These are phyloP conservation scores for Eueides isabella DNA, from an alignment of 1,140 invertebrate genomes.

Conservation along the genomic window DNA sequence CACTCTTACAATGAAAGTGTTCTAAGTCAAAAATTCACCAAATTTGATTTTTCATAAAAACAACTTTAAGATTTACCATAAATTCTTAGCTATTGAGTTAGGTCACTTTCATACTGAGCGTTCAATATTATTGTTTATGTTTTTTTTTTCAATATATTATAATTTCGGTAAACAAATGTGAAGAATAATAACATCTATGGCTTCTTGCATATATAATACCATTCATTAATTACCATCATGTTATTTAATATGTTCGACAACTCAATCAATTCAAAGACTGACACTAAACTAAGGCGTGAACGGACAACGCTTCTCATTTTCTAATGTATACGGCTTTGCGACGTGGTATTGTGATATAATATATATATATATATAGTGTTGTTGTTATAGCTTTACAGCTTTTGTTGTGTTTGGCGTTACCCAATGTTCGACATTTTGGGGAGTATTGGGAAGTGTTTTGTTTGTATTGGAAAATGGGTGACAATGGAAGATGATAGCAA, in stretches of 20 bases:
- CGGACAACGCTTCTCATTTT: not conserved
- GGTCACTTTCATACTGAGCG: not conserved
- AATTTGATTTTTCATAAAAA: not conserved
- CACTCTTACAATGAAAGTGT: not conserved
- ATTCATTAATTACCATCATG: too few species aligned
- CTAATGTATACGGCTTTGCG: slow-evolving; percentile 29
- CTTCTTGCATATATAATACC: too few species aligned
- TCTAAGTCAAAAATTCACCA: not conserved
- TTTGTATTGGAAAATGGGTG: slow-evolving; percentile 16
- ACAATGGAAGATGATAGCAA: not conserved
- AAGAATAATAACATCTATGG: too few species aligned
- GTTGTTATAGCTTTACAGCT: slow-evolving; percentile 33
- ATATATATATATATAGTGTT: slow-evolving; percentile 26
- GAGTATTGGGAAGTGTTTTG: not conserved
- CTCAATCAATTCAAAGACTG: not conserved
- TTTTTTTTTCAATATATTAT: too few species aligned
- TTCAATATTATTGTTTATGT: not conserved
- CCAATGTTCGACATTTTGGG: slow-evolving; percentile 19
- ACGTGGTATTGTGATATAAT: slow-evolving; percentile 36
- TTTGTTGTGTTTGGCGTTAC: slow-evolving; percentile 36
- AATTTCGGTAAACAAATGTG: too few species aligned
- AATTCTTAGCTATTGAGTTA: not conserved
- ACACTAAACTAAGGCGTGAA: not conserved
- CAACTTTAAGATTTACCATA: not conserved
- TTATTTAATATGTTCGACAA: not conserved